These are phyloP conservation scores for Nansenia antarctica DNA, from an alignment of 2,113 vertebrate species.

Conservation along the genomic window DNA sequence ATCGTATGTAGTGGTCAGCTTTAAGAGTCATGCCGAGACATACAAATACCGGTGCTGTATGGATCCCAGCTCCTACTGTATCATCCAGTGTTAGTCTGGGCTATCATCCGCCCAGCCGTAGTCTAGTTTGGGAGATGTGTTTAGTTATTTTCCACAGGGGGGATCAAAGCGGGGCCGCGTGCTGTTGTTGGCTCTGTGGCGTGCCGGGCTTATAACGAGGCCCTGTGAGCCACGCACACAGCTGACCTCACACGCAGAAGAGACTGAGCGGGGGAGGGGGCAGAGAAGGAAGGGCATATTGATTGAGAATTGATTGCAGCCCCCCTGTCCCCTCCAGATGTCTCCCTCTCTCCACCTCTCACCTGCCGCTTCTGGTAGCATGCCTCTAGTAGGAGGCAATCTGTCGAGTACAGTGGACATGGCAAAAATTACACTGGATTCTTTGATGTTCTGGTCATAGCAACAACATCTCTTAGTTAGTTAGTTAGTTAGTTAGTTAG, in stretches of 20 bases:
- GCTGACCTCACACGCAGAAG: background rate
- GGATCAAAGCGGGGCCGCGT: background rate
- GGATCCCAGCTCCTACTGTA: too few species aligned
- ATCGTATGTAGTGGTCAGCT: too few species aligned
- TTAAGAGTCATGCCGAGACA: too few species aligned
- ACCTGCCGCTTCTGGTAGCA: background rate
- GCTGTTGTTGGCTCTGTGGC: background rate
- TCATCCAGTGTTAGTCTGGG: too few species aligned
- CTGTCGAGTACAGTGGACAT: too few species aligned
- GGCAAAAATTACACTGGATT: too few species aligned
- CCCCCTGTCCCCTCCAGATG: background rate
- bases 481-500: too few species aligned
- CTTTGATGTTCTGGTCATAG: too few species aligned
- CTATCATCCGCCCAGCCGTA: too few species aligned
- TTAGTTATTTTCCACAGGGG: background rate
- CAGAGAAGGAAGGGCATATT: background rate
- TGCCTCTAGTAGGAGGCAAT: background rate
- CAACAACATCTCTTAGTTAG: too few species aligned
- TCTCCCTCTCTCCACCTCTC: background rate
- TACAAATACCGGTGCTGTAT: too few species aligned
- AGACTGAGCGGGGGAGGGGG: background rate
- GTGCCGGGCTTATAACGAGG: background rate
- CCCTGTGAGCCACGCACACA: background rate
- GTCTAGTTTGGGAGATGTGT: background rate
- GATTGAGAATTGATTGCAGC: background rate